phyloP scores from a whole-genome alignment of 2,888 invertebrate genomes.

The Zaprionus bogoriensis region DNA sequence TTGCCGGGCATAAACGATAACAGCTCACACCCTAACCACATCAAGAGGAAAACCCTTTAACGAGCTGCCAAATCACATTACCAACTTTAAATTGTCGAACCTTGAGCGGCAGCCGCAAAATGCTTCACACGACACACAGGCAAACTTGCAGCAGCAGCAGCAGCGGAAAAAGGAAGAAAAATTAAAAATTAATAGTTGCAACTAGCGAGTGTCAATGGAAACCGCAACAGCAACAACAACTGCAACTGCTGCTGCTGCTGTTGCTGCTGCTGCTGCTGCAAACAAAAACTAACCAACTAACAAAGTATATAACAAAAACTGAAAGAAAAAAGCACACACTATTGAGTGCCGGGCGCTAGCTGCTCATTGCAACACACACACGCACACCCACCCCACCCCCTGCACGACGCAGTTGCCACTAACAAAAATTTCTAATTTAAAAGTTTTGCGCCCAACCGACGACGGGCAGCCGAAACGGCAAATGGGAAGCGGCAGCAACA shows the following conservation, averaged over 20 bases:
- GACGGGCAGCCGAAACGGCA: slow-evolving; percentile 59
- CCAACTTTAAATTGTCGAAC: slow-evolving; percentile 57
- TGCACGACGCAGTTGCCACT: slow-evolving; percentile 40
- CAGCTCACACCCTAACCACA: slow-evolving; percentile 39
- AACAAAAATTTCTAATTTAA: slow-evolving; percentile 78
- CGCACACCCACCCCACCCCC: no score
- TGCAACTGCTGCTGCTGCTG: slow-evolving; percentile 27
- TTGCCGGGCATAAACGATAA: not conserved
- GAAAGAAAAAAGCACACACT: slow-evolving; percentile 42
- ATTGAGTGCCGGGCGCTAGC: slow-evolving; percentile 64
- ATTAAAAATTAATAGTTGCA: slow-evolving; percentile 75
- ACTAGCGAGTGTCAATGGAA: slow-evolving; percentile 72
- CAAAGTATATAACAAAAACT: slow-evolving; percentile 63
- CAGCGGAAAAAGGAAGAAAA: slow-evolving; percentile 28
- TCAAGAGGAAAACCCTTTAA: slow-evolving; percentile 45
- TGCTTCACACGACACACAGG: slow-evolving; percentile 47
- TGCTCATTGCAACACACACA: no score
- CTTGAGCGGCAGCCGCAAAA: slow-evolving; percentile 47
- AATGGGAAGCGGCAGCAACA: slow-evolving; percentile 39
- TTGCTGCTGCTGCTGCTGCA: slow-evolving; percentile 29
- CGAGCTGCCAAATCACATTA: slow-evolving; percentile 64
- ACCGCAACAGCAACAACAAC: slow-evolving; percentile 43
- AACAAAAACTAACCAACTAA: slow-evolving; percentile 74
- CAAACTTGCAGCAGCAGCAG: slow-evolving; percentile 6
- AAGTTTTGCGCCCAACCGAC: slow-evolving; percentile 74